Base-by-base conservation (phyloP, 1,140 invertebrate genomes). In the Dinothrombium tinctorium region DNA sequence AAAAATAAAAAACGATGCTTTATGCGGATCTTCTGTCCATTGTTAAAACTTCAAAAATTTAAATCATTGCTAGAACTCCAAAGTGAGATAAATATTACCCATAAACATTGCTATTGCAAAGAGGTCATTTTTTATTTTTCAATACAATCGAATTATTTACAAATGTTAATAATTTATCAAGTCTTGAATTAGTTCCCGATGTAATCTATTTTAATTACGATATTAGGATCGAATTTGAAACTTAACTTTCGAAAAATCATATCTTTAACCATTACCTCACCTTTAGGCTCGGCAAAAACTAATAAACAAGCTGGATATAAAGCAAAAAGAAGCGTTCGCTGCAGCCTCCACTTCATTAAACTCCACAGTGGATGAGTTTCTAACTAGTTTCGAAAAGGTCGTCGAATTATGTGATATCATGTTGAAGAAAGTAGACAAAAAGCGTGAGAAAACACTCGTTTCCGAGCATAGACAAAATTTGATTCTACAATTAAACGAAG, bases 371-470 rank as follows among this genome's bases (percentile, higher is more conserved):
- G 81, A 87, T 26, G 72, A 80, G 3, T 90, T 89, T 57, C 67
- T 78, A 42, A 62, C 65, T 45, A 59, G 65, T 7, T 59, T 76
- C 37, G 81, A 89, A 51, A 55, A 64, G 46, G 61, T 67, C 23
- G 62, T 65, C 45, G 56, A 56, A 29, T 51, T 59, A 37, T 75
- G 79, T 53, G 78, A 79, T 47, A 73, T 90, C 61, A 68, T 84
- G 44, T 57, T 83, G 28, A 81, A 76, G 49, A 90, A 89, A 60
- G 68, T 72, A 42, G 80, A 87, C 55, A 82, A 81, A 51, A 83
- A 79, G 53, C 79, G 77, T 54, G 80, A 86, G 61, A 71, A 70
- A 59, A 68, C 57, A 50, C 38, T 81, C 17, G 64, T 86, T 42
- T 59, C 72, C 33, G 72, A 69, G 42, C 79, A 86, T 48, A 72